phyloP scores from a whole-genome alignment of 2,797 vertebrate genomes.

The Oreochromis grahami region DNA sequence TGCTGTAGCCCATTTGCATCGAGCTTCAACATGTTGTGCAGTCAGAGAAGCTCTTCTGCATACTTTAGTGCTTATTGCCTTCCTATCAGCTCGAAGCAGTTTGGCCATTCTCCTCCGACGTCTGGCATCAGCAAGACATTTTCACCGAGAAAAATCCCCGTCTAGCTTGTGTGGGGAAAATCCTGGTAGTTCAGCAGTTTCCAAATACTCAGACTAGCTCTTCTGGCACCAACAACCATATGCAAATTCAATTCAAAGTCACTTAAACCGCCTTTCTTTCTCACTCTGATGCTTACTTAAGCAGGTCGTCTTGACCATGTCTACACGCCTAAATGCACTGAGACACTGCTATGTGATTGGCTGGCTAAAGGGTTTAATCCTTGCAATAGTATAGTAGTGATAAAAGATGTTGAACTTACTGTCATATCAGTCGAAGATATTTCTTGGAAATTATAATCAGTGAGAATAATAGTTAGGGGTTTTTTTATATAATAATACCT shows the following conservation, averaged over 20 bases:
- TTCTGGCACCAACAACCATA: background rate
- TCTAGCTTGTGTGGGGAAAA: background rate
- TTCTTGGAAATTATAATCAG: background rate
- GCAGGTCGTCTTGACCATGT: background rate
- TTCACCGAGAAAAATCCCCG: accelerated
- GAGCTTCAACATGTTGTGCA: background rate
- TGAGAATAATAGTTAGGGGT: background rate
- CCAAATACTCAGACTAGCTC: background rate
- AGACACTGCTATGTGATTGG: background rate
- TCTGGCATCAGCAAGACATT: background rate
- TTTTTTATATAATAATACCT: accelerated
- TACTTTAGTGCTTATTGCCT: background rate
- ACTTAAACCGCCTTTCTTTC: accelerated
- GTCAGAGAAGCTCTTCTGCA: background rate
- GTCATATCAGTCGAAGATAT: background rate
- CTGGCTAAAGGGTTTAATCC: accelerated
- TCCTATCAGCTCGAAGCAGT: background rate
- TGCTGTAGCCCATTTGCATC: background rate
- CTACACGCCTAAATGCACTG: background rate
- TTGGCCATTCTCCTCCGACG: background rate
- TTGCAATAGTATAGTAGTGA: accelerated
- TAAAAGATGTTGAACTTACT: background rate
- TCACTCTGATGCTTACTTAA: background rate
- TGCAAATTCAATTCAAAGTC: background rate
- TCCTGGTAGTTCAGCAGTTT: background rate